Conservation (phyloP, 2,113 vertebrate genomes). For the Mungos mungo region DNA sequence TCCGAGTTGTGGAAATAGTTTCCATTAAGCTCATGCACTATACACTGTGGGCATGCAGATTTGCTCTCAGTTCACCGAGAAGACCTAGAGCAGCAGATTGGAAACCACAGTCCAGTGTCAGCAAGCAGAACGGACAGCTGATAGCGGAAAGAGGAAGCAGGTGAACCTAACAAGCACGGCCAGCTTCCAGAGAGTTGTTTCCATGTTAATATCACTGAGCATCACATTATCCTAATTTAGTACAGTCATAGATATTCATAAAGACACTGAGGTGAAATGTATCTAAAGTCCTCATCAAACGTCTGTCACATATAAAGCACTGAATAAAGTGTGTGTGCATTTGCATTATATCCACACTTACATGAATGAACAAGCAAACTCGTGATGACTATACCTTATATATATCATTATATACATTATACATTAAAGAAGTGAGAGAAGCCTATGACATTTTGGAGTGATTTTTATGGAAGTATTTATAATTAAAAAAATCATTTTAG, state of each 20-base stretch:
- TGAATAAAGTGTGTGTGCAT: neutral
- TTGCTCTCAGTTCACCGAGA: neutral
- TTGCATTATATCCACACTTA: neutral
- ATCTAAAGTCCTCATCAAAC: neutral
- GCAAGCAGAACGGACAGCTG: neutral
- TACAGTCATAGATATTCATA: neutral
- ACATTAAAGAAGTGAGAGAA: constrained; percentile 2
- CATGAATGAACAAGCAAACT: neutral
- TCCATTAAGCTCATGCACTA: neutral
- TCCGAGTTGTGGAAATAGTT: neutral
- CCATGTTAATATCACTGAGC: neutral
- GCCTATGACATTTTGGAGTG: neutral
- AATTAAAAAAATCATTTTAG: constrained; percentile 29
- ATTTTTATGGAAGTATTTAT: neutral
- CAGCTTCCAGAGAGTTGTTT: neutral
- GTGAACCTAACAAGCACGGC: neutral
- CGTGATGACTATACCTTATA: neutral
- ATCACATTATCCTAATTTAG: neutral
- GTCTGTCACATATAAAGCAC: neutral
- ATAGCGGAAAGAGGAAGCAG: neutral
- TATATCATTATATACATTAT: neutral
- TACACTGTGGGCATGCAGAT: neutral
- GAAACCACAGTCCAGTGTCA: neutral
- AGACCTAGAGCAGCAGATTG: neutral
- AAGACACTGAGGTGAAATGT: neutral